A percentile compares a stretch with the other conserved stretches of the same genome.
phyloP scores from a whole-genome alignment of 2,888 invertebrate genomes.

The Chromoteleia sp. region DNA sequence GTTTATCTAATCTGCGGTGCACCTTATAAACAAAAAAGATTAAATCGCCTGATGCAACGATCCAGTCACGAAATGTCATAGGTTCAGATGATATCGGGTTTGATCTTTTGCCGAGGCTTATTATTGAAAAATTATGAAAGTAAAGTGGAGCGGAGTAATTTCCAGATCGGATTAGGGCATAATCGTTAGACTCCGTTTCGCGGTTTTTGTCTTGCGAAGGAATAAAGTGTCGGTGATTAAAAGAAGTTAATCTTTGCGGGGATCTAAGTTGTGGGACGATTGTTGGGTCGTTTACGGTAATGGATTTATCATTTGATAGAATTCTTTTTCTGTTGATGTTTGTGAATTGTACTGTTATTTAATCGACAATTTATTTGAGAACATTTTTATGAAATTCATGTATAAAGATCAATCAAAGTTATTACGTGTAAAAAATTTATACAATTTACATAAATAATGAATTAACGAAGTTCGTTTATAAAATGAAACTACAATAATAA shows the following conservation, averaged over 20 bases:
- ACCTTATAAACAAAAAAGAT: constrained; percentile 51
- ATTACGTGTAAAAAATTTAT: no score
- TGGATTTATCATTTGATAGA: no score
- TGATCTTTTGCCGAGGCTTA: constrained; percentile 55
- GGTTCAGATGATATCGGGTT: constrained; percentile 55
- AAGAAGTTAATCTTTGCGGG: constrained; percentile 30
- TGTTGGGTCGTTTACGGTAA: constrained; percentile 13
- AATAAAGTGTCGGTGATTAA: constrained; percentile 42
- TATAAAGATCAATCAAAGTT: no score
- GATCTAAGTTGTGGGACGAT: constrained; percentile 32
- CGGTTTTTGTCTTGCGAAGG: not conserved
- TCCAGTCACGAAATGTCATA: constrained; percentile 64
- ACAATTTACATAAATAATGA: no score
- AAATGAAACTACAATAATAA: no score
- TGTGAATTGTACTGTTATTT: no score
- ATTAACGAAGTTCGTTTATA: no score
- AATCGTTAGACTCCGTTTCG: constrained; percentile 30
- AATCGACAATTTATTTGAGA: no score
- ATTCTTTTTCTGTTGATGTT: no score
- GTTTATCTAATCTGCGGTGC: constrained; percentile 46
- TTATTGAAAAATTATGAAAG: constrained; percentile 66
- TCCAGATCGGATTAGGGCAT: constrained; percentile 45
- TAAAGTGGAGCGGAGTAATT: constrained; percentile 49
- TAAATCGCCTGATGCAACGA: constrained; percentile 59
- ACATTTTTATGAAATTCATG: no score